These are phyloP conservation scores for Cygnus buccinator DNA, from an alignment of 2,113 vertebrate species.

Conservation along the genomic window DNA sequence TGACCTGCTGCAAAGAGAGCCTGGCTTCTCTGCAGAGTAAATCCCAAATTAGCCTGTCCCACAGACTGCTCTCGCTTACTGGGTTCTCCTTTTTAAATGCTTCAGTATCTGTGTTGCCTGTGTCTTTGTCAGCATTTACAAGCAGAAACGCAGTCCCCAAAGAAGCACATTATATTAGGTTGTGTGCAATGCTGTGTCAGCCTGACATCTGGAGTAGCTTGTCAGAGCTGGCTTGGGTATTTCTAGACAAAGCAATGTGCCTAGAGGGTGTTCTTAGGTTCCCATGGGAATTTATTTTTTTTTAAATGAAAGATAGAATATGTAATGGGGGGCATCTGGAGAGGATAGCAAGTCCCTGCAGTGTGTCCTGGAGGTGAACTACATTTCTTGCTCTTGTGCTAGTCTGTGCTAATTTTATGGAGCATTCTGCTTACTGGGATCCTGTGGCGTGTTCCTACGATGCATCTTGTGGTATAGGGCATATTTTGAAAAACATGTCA, in stretches of 20 bases:
- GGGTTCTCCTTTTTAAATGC: neutral
- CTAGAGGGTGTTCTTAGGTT: slow-evolving; percentile 23
- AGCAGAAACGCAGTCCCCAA: neutral
- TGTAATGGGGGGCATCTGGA: slow-evolving; percentile 34
- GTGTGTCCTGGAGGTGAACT: neutral
- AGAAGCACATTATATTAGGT: neutral
- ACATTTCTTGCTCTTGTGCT: neutral
- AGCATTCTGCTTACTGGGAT: neutral
- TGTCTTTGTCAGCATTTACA: slow-evolving; percentile 5
- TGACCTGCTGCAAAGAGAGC: neutral
- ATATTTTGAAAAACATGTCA: neutral
- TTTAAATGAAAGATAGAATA: neutral
- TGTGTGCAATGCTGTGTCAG: neutral
- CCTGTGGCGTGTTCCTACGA: neutral
- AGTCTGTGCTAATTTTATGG: neutral
- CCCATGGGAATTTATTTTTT: neutral
- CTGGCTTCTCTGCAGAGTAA: neutral
- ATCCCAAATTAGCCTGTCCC: neutral
- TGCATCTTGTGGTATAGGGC: neutral
- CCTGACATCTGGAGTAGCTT: slow-evolving; percentile 53
- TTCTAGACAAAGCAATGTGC: slow-evolving; percentile 33
- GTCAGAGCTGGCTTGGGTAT: slow-evolving; percentile 37
- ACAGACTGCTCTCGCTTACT: neutral
- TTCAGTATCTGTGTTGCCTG: neutral
- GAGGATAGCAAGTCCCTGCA: slow-evolving; percentile 13